Evolutionary conservation across 1,140 invertebrate genomes (phyloP).

Genomic region (roundworm (Caenorhabditis elegans)): DNA sequence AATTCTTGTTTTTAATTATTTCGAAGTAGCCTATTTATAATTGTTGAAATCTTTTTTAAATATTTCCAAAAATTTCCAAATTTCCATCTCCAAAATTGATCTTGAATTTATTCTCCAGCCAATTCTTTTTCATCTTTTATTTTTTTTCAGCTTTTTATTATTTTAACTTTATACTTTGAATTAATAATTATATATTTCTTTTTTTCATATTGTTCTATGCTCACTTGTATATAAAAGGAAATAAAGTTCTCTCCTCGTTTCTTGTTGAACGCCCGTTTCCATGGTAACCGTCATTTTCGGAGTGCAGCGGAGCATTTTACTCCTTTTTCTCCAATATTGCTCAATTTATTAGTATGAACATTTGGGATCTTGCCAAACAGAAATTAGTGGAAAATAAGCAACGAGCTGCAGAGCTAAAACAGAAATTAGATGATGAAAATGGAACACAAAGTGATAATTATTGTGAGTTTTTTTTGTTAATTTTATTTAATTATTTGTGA

Average conservation of each 20-base stretch:
- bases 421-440: constrained; percentile 18
- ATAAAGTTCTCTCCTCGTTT: not conserved
- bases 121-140: not conserved
- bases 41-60: no score
- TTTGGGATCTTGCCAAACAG: constrained; percentile 8
- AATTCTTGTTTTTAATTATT: not conserved
- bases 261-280: not conserved
- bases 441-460: not conserved
- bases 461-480: not conserved
- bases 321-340: not conserved
- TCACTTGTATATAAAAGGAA: not conserved
- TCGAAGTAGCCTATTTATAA: no score
- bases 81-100: not conserved
- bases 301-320: not conserved
- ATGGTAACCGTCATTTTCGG: not conserved
- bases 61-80: no score
- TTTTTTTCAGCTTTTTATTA: not conserved
- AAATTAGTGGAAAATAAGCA: constrained; percentile 8
- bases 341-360: not conserved
- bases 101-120: not conserved
- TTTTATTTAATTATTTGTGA: no score
- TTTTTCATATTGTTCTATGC: not conserved
- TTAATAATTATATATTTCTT: not conserved
- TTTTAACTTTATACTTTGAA: not conserved
- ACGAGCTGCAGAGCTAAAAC: not conserved